Evolutionary conservation across 2,113 vertebrate genomes (phyloP), one percentile per base, ranked within the genome.

Genomic region (Microcebus murinus): DNA sequence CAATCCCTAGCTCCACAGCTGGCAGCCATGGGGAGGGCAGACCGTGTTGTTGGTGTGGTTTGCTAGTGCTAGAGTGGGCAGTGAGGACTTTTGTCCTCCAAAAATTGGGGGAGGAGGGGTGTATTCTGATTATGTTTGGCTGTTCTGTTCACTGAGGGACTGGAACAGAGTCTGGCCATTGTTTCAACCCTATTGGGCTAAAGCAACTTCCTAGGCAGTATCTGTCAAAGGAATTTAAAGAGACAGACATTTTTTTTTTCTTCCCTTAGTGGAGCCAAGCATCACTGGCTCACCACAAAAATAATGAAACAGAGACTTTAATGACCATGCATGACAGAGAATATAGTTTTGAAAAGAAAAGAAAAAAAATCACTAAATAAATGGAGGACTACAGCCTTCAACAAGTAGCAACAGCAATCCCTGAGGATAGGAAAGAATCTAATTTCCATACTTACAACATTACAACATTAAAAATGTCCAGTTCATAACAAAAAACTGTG

Each of bases 201-300:
- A 93, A 68, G 10, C 14, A 86, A 48, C 29, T 82, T 76, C 79
- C 39, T 55, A 81, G 59, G 36, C 6, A 95, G 42, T 18, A 90
- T 4, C 25, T 95, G 59, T 84, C 92, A 79, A 96, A 91, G 39
- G 8, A 61, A 84, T 81, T 80, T 91, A 80, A 77, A 74, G 15
- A 82, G 12, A 59, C 3, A 92, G 42, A 74, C 6, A 87, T 8
- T 73, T 87, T 34, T 42, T 67, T 55, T 67, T 55, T 45, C 29
- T 23, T 36, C 31, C 45, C 29, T 82, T 50, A 82, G 25, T 67
- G 45, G 20, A 85, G 42, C 23, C 25, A 87, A n/a, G 34, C 50
- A 83, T 92, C 39, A 83, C 18, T 48, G 57, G 1, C 31, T 79
- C 29, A 92, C n/a, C 55, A 92, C 9, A 68, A 36, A 65, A 74